Conservation (phyloP, 2,888 invertebrate genomes). For the Horisme vitalbata region DNA sequence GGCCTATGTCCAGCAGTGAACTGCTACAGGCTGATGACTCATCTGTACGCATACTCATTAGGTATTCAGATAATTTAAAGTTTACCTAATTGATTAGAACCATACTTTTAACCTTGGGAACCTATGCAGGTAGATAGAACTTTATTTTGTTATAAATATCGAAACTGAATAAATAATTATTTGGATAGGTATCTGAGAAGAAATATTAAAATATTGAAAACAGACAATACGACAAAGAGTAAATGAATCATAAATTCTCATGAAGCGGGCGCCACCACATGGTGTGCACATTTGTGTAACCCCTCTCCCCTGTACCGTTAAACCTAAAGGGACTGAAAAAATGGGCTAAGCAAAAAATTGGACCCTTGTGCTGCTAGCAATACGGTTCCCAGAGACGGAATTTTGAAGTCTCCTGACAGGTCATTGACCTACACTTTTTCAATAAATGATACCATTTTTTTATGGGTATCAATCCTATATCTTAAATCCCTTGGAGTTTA, state of each 20-base stretch:
- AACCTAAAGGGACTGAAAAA: constrained; percentile 70
- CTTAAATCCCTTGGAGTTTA: no score
- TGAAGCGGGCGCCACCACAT: constrained; percentile 67
- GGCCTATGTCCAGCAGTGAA: no score
- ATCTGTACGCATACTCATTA: no score
- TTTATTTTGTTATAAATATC: no score
- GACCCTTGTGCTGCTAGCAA: constrained; percentile 41
- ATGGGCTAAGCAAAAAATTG: constrained; percentile 46
- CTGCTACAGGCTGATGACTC: no score
- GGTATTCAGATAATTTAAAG: no score
- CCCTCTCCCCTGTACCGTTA: constrained; percentile 48
- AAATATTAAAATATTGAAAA: constrained; percentile 38
- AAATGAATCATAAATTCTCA: constrained; percentile 78
- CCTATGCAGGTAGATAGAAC: no score
- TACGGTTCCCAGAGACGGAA: constrained; percentile 31
- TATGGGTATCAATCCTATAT: no score
- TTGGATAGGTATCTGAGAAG: constrained; percentile 28
- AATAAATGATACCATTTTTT: background rate
- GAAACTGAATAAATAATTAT: no score
- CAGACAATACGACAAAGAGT: constrained; percentile 52
- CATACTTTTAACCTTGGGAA: no score
- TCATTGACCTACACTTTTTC: constrained; percentile 22
- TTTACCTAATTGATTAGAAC: no score
- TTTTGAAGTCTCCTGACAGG: constrained; percentile 15
- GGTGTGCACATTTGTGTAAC: constrained; percentile 66